Conservation (phyloP, 2,888 invertebrate species). For the Drosophila anomelani region DNA sequence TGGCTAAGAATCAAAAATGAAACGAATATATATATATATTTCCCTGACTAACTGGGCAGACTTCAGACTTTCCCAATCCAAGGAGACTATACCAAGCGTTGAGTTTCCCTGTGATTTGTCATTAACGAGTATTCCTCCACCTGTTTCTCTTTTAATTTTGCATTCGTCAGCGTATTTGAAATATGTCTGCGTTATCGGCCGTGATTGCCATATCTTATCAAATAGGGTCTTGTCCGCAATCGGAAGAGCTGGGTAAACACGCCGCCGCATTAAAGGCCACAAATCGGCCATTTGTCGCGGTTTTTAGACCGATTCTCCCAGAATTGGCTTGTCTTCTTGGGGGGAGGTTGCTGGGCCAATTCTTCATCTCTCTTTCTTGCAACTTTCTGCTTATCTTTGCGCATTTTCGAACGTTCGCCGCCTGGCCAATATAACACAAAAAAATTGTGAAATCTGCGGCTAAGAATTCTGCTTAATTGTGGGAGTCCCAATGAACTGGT, state of each 20-base stretch:
- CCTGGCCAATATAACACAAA: slow-evolving; percentile 14
- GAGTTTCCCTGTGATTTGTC: slow-evolving; percentile 5
- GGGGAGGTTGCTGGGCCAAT: slow-evolving; percentile 3
- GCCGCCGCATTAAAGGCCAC: slow-evolving; percentile 47
- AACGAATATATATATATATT: slow-evolving; percentile 19
- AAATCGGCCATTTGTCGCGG: slow-evolving; percentile 42
- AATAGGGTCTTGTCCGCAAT: slow-evolving; percentile 36
- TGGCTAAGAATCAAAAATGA: slow-evolving; percentile 22
- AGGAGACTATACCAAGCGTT: not conserved
- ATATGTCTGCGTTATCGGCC: slow-evolving; percentile 23
- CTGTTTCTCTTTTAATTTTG: slow-evolving; percentile 22
- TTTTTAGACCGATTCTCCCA: slow-evolving; percentile 28
- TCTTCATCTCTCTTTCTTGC: slow-evolving; percentile 14
- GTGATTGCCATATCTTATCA: slow-evolving; percentile 38
- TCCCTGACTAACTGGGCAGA: slow-evolving; percentile 14
- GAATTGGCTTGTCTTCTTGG: slow-evolving; percentile 12
- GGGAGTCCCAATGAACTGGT: slow-evolving; percentile 56
- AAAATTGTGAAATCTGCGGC: slow-evolving; percentile 14
- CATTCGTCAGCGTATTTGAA: slow-evolving; percentile 40
- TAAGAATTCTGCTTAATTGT: slow-evolving; percentile 7
- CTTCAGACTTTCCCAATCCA: slow-evolving; percentile 7
- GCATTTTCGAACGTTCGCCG: slow-evolving; percentile 57
- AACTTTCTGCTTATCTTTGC: slow-evolving; percentile 69
- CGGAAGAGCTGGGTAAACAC: slow-evolving; percentile 13
- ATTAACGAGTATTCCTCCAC: not conserved